phyloP scores from a whole-genome alignment of 2,888 invertebrate genomes.

The Pyrochroa serraticornis region DNA sequence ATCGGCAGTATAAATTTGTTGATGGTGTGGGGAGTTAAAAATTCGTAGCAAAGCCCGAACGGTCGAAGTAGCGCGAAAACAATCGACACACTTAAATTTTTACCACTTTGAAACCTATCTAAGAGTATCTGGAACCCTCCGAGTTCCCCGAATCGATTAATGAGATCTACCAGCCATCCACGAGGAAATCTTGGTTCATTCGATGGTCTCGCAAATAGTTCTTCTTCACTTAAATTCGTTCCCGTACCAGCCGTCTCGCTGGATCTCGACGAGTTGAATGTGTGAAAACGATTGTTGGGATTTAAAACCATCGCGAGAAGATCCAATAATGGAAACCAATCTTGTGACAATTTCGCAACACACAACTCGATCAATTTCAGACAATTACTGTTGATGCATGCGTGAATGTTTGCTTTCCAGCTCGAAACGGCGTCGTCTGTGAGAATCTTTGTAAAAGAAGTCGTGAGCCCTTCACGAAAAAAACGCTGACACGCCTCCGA shows the following conservation, averaged over 20 bases:
- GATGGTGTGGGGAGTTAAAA: slow-evolving; percentile 87
- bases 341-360: slow-evolving; percentile 86
- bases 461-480: slow-evolving; percentile 91
- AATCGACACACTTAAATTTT: slow-evolving; percentile 74
- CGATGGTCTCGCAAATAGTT: slow-evolving; percentile 75
- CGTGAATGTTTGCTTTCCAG: slow-evolving; percentile 97
- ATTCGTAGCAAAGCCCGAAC: slow-evolving; percentile 90
- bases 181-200: slow-evolving; percentile 82
- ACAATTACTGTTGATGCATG: slow-evolving; percentile 92
- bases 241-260: slow-evolving; percentile 73
- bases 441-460: slow-evolving; percentile 94
- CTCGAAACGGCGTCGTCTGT: slow-evolving; percentile 97
- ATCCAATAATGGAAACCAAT: slow-evolving; percentile 92
- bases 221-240: slow-evolving; percentile 70
- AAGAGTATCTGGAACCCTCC: slow-evolving; percentile 88
- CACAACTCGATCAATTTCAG: slow-evolving; percentile 90
- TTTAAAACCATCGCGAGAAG: slow-evolving; percentile 92
- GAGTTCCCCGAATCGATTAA: slow-evolving; percentile 90
- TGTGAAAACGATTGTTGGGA: slow-evolving; percentile 94
- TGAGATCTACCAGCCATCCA: slow-evolving; percentile 95
- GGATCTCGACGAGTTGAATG: slow-evolving; percentile 78
- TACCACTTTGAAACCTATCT: slow-evolving; percentile 80
- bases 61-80: slow-evolving; percentile 86
- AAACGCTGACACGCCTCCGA: slow-evolving; percentile 92
- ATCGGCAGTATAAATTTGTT: slow-evolving; percentile 92